phyloP scores from a whole-genome alignment of 2,113 vertebrate species.

The Psephotus haematonotus region DNA sequence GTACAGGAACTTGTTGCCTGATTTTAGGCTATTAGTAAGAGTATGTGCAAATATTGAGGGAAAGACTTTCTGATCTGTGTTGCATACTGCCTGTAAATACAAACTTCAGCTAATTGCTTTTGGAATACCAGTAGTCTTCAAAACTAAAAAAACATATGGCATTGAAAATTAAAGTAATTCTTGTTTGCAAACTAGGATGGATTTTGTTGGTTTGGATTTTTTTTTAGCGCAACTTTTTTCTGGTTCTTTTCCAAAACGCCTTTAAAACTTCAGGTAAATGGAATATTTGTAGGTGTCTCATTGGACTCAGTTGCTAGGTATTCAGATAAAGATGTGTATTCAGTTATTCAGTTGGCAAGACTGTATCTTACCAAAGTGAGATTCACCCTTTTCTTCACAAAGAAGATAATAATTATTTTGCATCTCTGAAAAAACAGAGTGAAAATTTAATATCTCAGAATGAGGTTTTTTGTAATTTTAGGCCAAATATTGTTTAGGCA shows the following conservation, averaged over 20 bases:
- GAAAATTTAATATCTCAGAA: not conserved
- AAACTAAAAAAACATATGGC: slow-evolving; percentile 43
- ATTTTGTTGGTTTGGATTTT: not conserved
- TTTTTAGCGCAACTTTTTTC: not conserved
- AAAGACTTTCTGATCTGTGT: not conserved
- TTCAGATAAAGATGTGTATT: not conserved
- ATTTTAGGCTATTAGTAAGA: slow-evolving; percentile 26
- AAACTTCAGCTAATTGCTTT: slow-evolving; percentile 34
- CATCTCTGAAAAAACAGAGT: not conserved
- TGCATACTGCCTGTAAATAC: slow-evolving; percentile 3
- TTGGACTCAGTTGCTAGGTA: not conserved
- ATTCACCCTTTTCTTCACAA: not conserved
- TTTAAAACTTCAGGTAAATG: not conserved
- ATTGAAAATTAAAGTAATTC: slow-evolving; percentile 27
- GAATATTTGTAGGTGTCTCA: not conserved
- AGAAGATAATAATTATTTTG: not conserved
- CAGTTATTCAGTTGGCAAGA: not conserved
- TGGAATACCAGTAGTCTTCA: slow-evolving; percentile 26
- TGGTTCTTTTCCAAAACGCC: not conserved
- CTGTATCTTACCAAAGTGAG: not conserved
- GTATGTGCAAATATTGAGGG: slow-evolving; percentile 47
- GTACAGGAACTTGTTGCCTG: not conserved
- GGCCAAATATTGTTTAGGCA: not conserved
- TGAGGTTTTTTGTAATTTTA: not conserved
- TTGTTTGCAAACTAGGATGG: slow-evolving; percentile 8